These are phyloP conservation scores for Argentina silus DNA, from an alignment of 2,797 vertebrate species.

Conservation along the genomic window DNA sequence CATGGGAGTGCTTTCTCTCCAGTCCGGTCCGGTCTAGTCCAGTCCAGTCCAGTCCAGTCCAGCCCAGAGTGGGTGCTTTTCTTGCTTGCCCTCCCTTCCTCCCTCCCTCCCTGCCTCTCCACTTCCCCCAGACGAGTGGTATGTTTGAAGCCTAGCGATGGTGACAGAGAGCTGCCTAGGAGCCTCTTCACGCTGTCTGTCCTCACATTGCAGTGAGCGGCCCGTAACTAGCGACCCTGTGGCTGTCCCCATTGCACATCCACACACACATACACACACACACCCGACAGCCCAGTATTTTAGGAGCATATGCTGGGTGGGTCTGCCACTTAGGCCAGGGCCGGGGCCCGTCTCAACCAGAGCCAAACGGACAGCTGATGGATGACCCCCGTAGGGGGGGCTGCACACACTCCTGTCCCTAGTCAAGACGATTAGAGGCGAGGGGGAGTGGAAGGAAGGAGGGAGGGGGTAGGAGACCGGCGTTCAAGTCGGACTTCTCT, in stretches of 20 bases:
- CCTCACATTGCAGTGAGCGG: slow-evolving; percentile 48
- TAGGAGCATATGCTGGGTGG: slow-evolving; percentile 53
- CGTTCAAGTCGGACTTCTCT: slow-evolving; percentile 68
- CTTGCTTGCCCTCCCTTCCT: not conserved
- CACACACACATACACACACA: slow-evolving; percentile 10
- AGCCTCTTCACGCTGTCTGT: slow-evolving; percentile 65
- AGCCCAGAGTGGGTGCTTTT: not conserved
- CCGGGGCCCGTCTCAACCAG: slow-evolving; percentile 60
- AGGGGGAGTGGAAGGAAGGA: not conserved
- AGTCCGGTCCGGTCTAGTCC: too few species aligned
- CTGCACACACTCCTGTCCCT: slow-evolving; percentile 10
- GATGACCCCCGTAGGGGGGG: slow-evolving; percentile 55
- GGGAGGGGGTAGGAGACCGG: slow-evolving; percentile 7
- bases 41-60: not conserved
- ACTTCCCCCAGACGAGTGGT: slow-evolving; percentile 23
- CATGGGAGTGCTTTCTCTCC: not conserved
- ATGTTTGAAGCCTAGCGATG: slow-evolving; percentile 69
- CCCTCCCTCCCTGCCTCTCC: not conserved
- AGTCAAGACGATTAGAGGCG: slow-evolving; percentile 58
- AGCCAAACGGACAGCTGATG: slow-evolving; percentile 72
- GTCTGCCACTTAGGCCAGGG: slow-evolving; percentile 17
- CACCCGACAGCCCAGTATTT: slow-evolving; percentile 24
- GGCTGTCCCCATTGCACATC: slow-evolving; percentile 19
- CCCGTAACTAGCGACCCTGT: slow-evolving; percentile 3
- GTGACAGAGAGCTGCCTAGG: slow-evolving; percentile 70